phyloP scores from a whole-genome alignment of 2,888 invertebrate species.

The Chrysomela aeneicollis region DNA sequence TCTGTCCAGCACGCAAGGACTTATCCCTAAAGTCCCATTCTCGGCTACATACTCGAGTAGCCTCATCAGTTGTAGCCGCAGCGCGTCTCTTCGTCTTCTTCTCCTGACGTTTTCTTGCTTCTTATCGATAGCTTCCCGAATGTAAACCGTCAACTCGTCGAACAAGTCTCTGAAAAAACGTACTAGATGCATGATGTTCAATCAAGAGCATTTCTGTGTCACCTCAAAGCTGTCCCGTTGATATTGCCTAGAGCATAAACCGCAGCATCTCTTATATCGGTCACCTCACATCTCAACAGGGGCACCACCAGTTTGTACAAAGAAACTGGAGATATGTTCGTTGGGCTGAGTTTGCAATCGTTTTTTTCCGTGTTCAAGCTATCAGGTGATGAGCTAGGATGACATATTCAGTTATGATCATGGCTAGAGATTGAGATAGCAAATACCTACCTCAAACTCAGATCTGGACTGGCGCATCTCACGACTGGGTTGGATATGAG shows the following conservation, averaged over 20 bases:
- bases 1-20: constrained; percentile 83
- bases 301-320: constrained; percentile 94
- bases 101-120: constrained; percentile 97
- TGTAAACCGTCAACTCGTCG: constrained; percentile 90
- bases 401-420: constrained; percentile 40
- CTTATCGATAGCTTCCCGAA: constrained; percentile 95
- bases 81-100: constrained; percentile 87
- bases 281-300: constrained; percentile 89
- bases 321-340: constrained; percentile 80
- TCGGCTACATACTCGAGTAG: constrained; percentile 93
- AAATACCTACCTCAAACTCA: constrained; percentile 80
- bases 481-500: constrained; percentile 87
- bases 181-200: neutral
- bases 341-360: constrained; percentile 71
- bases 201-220: constrained; percentile 42
- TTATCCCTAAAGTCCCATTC: constrained; percentile 87
- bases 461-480: constrained; percentile 91
- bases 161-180: constrained; percentile 81
- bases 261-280: constrained; percentile 93
- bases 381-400: constrained; percentile 86
- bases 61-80: constrained; percentile 89
- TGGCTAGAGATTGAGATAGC: no score
- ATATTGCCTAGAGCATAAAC: constrained; percentile 94
- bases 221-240: constrained; percentile 95
- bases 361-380: constrained; percentile 84